Conservation (phyloP, 1,140 invertebrate species). For the Lucilia sericata region DNA sequence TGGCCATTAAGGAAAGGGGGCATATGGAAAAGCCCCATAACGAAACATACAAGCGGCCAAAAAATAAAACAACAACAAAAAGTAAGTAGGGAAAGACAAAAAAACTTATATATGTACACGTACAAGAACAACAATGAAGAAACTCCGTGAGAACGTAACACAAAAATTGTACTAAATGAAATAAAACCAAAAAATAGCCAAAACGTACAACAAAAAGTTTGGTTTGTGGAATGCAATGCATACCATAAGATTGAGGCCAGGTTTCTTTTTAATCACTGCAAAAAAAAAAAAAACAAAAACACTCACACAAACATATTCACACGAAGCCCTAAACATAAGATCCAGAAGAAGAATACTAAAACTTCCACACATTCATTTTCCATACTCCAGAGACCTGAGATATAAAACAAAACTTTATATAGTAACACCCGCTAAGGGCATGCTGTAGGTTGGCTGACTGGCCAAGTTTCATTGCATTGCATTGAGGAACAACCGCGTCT, state of each 20-base stretch:
- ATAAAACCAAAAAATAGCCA: background rate
- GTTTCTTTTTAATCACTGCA: constrained; percentile 34
- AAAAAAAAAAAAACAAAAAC: background rate
- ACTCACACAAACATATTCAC: background rate
- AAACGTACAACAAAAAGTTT: background rate
- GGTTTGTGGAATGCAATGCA: constrained; percentile 36
- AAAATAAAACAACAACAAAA: background rate
- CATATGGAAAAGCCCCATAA: background rate
- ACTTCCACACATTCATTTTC: too few relatives aligned
- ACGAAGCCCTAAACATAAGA: background rate
- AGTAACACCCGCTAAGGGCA: constrained; percentile 42
- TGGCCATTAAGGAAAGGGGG: background rate
- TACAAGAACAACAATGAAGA: background rate
- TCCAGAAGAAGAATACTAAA: too few relatives aligned
- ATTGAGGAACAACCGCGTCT: background rate
- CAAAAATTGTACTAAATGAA: constrained; percentile 31
- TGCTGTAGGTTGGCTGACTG: background rate
- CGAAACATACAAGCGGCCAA: background rate
- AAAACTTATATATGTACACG: background rate
- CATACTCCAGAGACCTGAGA: too few relatives aligned
- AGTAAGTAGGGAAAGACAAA: background rate
- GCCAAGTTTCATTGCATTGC: background rate
- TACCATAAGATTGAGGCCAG: constrained; percentile 39
- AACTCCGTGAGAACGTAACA: constrained; percentile 37
- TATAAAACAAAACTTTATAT: background rate